Percentiles rank a stretch among this genome's conserved stretches.
Evolutionary conservation across 2,113 vertebrate genomes (phyloP).

Genomic region (Aleadryas rufinucha): DNA sequence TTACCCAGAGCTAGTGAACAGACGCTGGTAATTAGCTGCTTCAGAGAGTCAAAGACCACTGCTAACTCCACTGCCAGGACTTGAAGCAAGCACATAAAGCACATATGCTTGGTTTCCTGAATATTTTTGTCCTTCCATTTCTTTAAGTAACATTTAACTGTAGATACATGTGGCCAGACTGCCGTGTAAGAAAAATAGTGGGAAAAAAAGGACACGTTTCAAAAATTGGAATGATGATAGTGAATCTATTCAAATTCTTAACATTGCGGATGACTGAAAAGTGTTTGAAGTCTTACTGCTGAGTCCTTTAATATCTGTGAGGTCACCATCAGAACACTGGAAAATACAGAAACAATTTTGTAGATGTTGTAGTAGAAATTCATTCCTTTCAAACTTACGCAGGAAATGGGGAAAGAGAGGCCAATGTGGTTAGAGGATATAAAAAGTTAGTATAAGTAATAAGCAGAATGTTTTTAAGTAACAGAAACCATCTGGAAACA

Average conservation of each 20-base stretch:
- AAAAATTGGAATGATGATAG: not conserved
- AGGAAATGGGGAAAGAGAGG: not conserved
- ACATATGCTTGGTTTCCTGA: not conserved
- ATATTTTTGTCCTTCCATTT: not conserved
- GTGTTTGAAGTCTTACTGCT: not conserved
- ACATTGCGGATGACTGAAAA: not conserved
- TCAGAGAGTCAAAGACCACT: not conserved
- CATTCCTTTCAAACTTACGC: not conserved
- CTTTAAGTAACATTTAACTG: not conserved
- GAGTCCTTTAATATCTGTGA: not conserved
- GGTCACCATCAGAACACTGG: not conserved
- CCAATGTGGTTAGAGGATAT: not conserved
- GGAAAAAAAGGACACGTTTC: fast-evolving
- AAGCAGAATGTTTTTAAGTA: not conserved
- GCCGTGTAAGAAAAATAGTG: not conserved
- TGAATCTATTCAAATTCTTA: not conserved
- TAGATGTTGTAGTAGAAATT: not conserved
- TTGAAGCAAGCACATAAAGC: not conserved
- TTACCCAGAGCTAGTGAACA: fast-evolving
- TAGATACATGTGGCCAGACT: not conserved
- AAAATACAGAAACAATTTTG: not conserved
- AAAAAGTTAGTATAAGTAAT: not conserved
- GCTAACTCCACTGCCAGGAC: not conserved
- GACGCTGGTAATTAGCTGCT: not conserved
- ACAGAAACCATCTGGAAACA: not conserved